These are phyloP conservation scores for Nudaria mundana DNA, from an alignment of 2,888 invertebrate species.

Conservation along the genomic window DNA sequence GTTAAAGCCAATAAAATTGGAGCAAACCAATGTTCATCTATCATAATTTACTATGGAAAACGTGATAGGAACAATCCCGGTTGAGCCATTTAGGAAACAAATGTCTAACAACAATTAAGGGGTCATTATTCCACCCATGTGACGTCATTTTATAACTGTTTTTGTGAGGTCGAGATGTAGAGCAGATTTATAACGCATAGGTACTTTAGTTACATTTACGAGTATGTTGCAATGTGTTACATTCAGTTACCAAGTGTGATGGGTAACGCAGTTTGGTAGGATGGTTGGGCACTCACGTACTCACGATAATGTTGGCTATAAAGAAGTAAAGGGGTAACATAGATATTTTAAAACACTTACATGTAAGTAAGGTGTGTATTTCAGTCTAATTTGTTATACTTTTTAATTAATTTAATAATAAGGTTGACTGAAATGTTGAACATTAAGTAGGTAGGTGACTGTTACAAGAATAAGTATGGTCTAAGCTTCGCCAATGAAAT, in stretches of 20 bases:
- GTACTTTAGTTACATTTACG: too few species aligned
- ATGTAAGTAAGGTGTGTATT: not conserved
- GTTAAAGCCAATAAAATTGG: too few species aligned
- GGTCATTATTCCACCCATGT: not conserved
- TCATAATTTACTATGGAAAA: too few species aligned
- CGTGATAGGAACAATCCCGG: too few species aligned
- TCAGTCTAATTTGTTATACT: not conserved
- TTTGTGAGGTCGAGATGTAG: constrained; percentile 8
- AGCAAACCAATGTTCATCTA: too few species aligned
- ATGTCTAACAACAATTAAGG: constrained; percentile 4
- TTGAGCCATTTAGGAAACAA: too few species aligned
- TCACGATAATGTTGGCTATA: not conserved
- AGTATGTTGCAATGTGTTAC: constrained; percentile 4
- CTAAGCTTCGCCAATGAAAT: too few species aligned
- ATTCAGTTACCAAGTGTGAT: constrained; percentile 4
- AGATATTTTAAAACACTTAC: not conserved
- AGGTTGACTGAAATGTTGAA: too few species aligned
- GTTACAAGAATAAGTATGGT: too few species aligned
- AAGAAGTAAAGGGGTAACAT: not conserved
- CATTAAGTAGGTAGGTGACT: too few species aligned
- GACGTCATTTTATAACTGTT: constrained; percentile 7
- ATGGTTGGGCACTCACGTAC: too few species aligned
- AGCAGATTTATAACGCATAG: constrained; percentile 8
- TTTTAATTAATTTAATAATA: too few species aligned
- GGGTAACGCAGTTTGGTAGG: not conserved